These are phyloP conservation scores for Saguinus midas DNA, from an alignment of 2,113 vertebrate genomes.

Conservation along the genomic window DNA sequence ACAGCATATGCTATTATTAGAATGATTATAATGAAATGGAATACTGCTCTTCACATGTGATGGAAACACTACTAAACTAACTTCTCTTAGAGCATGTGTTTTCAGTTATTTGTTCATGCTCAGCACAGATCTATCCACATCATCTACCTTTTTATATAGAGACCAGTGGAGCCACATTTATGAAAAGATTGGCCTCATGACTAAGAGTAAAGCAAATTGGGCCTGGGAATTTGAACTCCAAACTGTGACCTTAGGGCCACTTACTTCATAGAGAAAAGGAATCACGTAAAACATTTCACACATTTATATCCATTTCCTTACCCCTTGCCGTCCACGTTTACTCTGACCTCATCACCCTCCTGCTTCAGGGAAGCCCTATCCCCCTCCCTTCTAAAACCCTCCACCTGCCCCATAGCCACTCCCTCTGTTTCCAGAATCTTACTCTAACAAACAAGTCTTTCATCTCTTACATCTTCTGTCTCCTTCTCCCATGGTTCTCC, in stretches of 20 bases:
- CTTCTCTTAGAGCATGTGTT: neutral
- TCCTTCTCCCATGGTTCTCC: neutral
- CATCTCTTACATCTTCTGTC: neutral
- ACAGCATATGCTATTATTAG: neutral
- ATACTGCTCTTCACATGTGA: neutral
- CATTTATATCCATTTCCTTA: neutral
- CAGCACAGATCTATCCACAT: neutral
- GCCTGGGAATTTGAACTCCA: neutral
- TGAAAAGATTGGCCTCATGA: neutral
- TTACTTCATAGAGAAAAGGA: neutral
- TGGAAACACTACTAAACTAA: neutral
- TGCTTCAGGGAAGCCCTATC: neutral
- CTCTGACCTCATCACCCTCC: neutral
- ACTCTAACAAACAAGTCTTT: neutral
- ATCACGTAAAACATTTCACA: neutral
- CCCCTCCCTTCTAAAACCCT: neutral
- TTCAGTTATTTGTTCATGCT: neutral
- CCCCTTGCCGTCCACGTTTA: neutral
- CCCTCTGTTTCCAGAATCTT: neutral
- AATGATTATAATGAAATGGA: neutral
- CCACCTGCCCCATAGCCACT: neutral
- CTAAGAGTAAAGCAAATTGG: neutral
- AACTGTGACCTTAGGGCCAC: neutral
- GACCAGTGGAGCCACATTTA: neutral
- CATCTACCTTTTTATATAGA: neutral